phyloP scores from a whole-genome alignment of 2,888 invertebrate species.

The Hetaerina titia region DNA sequence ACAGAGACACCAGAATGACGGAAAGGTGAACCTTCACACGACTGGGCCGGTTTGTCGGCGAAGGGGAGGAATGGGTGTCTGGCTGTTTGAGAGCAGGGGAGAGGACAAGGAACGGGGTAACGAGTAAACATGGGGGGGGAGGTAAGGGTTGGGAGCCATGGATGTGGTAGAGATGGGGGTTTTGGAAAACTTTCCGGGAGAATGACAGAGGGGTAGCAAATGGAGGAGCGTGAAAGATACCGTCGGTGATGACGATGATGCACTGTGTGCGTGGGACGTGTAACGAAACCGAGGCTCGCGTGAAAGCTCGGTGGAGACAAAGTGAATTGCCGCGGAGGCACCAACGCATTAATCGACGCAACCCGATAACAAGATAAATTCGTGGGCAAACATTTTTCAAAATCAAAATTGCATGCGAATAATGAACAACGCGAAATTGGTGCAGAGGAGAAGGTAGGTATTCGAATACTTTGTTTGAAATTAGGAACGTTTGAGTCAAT shows the following conservation, averaged over 20 bases:
- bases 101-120: not conserved
- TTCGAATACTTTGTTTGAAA: too few relatives aligned
- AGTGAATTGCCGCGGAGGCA: not conserved
- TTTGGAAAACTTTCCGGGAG: not conserved
- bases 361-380: not conserved
- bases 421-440: not conserved
- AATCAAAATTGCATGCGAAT: not conserved
- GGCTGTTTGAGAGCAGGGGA: not conserved
- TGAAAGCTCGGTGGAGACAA: not conserved
- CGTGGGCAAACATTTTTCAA: not conserved
- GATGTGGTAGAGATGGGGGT: not conserved
- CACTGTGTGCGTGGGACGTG: not conserved
- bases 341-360: not conserved
- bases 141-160: not conserved
- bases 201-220: not conserved
- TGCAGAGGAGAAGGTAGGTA: not conserved
- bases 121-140: not conserved
- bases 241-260: not conserved
- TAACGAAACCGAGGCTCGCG: not conserved
- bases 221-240: not conserved
- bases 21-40: slow-evolving; percentile 15
- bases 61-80: not conserved
- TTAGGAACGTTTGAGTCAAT: too few relatives aligned
- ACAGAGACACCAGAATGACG: not conserved
- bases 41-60: not conserved